Conservation (phyloP, 2,113 vertebrate species). For the Sprattus sprattus region DNA sequence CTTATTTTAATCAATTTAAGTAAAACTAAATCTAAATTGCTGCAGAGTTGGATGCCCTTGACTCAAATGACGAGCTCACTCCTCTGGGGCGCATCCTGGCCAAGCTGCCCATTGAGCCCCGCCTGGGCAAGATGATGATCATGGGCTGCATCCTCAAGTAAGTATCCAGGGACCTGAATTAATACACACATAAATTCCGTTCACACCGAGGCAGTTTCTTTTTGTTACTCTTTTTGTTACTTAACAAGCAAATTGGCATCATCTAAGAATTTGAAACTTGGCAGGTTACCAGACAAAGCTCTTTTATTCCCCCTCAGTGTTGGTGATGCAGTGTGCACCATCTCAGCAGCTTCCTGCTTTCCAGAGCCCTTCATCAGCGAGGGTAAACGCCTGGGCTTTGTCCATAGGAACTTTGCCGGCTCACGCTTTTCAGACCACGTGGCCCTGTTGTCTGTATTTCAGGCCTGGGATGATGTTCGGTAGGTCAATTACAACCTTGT, state of each 20-base stretch:
- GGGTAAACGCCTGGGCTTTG: conserved; percentile 86
- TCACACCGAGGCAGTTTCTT: no score
- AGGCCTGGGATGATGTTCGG: conserved; percentile 95
- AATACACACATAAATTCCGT: no score
- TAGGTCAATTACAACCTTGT: conserved; percentile 41
- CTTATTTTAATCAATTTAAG: not conserved
- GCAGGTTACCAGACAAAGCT: not conserved
- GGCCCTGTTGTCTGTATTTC: conserved; percentile 90
- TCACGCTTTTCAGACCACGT: conserved; percentile 91
- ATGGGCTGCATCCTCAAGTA: conserved; percentile 90
- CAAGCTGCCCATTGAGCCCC: conserved; percentile 91
- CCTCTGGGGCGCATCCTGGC: conserved; percentile 92
- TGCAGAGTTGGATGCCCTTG: conserved; percentile 90
- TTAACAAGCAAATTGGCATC: not conserved
- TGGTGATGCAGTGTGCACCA: conserved; percentile 91
- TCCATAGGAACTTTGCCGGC: conserved; percentile 93
- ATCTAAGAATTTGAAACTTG: no score
- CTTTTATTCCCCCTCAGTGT: conserved; percentile 71
- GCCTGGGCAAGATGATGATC: conserved; percentile 98
- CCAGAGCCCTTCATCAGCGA: conserved; percentile 92
- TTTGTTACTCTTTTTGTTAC: not conserved
- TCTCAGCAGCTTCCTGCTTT: conserved; percentile 91
- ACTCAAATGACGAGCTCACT: conserved; percentile 89
- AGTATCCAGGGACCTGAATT: not conserved
- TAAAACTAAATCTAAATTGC: not conserved